phyloP scores from a whole-genome alignment of 1,140 invertebrate genomes.

The Tetraneura akinire region DNA sequence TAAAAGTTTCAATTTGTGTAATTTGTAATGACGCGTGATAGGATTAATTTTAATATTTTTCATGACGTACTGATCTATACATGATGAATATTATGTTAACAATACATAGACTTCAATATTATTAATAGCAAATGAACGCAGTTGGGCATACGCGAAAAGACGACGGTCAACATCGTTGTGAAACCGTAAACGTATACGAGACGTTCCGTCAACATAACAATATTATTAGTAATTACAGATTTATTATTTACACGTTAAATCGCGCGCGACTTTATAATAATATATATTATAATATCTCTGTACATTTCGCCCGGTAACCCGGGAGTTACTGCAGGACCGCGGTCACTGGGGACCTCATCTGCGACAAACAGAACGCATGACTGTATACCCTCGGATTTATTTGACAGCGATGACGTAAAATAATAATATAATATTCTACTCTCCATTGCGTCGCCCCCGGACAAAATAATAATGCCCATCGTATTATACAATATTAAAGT shows the following conservation, averaged over 20 bases:
- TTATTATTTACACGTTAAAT: background rate
- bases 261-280: background rate
- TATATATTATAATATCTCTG: background rate
- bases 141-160: background rate
- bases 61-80: too few species aligned
- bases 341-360: background rate
- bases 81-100: background rate
- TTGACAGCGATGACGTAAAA: background rate
- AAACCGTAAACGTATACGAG: too few species aligned
- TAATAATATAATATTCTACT: background rate
- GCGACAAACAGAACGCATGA: too few species aligned
- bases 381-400: background rate
- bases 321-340: too few species aligned
- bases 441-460: background rate
- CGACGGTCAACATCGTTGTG: background rate
- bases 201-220: background rate
- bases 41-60: too few species aligned
- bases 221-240: background rate
- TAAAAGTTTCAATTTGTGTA: too few species aligned
- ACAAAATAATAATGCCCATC: background rate
- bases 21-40: too few species aligned
- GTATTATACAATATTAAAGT: background rate
- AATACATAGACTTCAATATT: background rate
- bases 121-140: too few species aligned
- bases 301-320: background rate